A percentile compares a stretch with the other conserved stretches of the same genome.
Conservation (phyloP, 1,140 invertebrate genomes). For the Idris sp. region DNA sequence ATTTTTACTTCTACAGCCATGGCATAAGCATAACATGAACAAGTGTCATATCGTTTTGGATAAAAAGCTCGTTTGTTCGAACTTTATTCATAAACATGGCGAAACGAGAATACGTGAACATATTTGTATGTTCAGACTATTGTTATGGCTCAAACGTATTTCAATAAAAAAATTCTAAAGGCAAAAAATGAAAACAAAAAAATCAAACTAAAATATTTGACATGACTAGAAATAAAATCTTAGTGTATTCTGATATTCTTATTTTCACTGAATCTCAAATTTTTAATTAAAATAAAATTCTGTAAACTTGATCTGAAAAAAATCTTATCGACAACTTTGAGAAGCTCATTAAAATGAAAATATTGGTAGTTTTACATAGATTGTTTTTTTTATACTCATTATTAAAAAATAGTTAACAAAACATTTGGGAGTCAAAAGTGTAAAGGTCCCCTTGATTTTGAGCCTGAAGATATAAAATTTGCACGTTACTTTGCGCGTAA, state of each 20-base stretch:
- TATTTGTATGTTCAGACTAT: conserved; percentile 58
- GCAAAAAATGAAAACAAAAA: conserved; percentile 41
- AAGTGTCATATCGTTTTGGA: conserved; percentile 65
- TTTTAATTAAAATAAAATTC: not conserved
- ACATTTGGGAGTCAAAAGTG: too few species aligned
- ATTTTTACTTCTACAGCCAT: conserved; percentile 59
- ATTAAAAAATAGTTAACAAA: too few species aligned
- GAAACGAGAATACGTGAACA: conserved; percentile 60
- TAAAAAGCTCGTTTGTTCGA: conserved; percentile 63
- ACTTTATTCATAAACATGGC: conserved; percentile 65
- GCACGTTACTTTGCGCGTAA: conserved; percentile 17
- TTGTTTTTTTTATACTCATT: too few species aligned
- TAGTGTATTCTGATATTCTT: too few species aligned
- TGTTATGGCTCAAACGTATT: conserved; percentile 54
- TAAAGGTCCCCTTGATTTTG: too few species aligned
- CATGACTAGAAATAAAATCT: too few species aligned
- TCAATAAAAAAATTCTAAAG: conserved; percentile 43
- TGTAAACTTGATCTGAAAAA: too few species aligned
- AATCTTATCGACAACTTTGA: too few species aligned
- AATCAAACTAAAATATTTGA: conserved; percentile 4
- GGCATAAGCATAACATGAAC: conserved; percentile 63
- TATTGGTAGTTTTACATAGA: too few species aligned
- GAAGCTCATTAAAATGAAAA: too few species aligned
- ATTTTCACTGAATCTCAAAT: not conserved
- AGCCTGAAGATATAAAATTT: conserved; percentile 21